Evolutionary conservation across 1,140 invertebrate genomes (phyloP), one percentile per base, ranked within the genome.

Genomic region (Maniola jurtina): DNA sequence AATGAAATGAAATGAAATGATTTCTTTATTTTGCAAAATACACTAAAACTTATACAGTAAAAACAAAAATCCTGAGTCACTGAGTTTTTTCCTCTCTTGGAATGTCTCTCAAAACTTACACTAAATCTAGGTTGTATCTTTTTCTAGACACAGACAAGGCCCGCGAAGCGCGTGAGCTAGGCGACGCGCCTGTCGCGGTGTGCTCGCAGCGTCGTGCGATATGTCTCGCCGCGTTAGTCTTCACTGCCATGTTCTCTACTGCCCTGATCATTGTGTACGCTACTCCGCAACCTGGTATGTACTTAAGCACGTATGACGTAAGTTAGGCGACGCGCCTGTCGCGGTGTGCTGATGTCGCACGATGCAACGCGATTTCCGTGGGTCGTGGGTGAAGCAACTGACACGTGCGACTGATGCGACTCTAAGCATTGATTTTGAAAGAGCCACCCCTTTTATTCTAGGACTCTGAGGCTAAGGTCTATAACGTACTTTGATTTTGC

Each of bases 191-290:
- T 89, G 95, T 97, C 61, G 94, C 97, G 7, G 95, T 97, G 3
- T 98, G 97, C 89, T 97, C 96, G 10, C 95, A 97, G 80, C 94
- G 96, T 67, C 93, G 95, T 71, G 97, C 97, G 33, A 93, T 97
- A 8, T 94, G 94, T 77, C 94, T 98, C 66, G 95, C 96, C 35
- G 94, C 94, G 10, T 85, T 95, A 35, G 94, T 97, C 33, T 94
- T 97, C 76, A 92, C 95, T 3, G 93, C 95, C 40, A 93, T 98
- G 69, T 94, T 98, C 76, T 91, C 95, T 58, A 94, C 96, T 72
- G 96, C 97, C 55, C 91, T 98, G 66, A 94, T 98, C 67, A 96
- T 98, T 69, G 96, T 97, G 55, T 98, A 98, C 84, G 97, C 96
- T 58, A 95, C 96, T 79, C 96, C 96, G 67, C 94, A 94, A 38